Evolutionary conservation across 2,113 vertebrate species (phyloP).

Genomic region (Hemiprocne comata): DNA sequence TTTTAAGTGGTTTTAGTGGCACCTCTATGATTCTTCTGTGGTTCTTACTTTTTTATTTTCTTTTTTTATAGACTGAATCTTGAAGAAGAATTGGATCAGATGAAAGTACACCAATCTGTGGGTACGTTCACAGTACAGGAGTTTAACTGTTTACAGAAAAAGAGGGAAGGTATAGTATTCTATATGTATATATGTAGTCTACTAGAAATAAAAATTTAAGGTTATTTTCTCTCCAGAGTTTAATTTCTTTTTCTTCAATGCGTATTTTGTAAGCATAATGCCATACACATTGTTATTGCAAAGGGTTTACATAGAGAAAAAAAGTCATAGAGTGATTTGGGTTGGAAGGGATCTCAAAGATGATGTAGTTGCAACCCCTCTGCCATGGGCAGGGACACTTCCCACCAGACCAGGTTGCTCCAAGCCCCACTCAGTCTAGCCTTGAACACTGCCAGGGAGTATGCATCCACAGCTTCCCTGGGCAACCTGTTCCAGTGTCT

Average conservation of each 20-base stretch:
- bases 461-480: too few relatives aligned
- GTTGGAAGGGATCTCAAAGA: too few relatives aligned
- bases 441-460: too few relatives aligned
- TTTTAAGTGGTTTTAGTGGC: not conserved
- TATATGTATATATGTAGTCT: not conserved
- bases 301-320: not conserved
- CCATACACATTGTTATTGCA: not conserved
- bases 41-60: not conserved
- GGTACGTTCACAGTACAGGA: slow-evolving; percentile 82
- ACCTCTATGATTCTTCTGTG: not conserved
- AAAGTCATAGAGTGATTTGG: too few relatives aligned
- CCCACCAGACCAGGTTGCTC: too few relatives aligned
- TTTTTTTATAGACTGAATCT: slow-evolving; percentile 78
- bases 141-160: slow-evolving; percentile 74
- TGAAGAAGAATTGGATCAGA: slow-evolving; percentile 85
- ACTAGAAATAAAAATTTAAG: not conserved
- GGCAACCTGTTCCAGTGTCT: too few relatives aligned
- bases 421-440: too few relatives aligned
- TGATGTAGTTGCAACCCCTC: too few relatives aligned
- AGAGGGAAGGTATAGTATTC: slow-evolving; percentile 74
- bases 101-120: slow-evolving; percentile 76
- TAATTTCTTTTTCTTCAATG: not conserved
- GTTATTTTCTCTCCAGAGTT: not conserved
- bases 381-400: too few relatives aligned
- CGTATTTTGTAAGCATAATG: not conserved